Evolutionary conservation across 1,140 invertebrate genomes (phyloP).

Genomic region (Globodera ellingtonae): DNA sequence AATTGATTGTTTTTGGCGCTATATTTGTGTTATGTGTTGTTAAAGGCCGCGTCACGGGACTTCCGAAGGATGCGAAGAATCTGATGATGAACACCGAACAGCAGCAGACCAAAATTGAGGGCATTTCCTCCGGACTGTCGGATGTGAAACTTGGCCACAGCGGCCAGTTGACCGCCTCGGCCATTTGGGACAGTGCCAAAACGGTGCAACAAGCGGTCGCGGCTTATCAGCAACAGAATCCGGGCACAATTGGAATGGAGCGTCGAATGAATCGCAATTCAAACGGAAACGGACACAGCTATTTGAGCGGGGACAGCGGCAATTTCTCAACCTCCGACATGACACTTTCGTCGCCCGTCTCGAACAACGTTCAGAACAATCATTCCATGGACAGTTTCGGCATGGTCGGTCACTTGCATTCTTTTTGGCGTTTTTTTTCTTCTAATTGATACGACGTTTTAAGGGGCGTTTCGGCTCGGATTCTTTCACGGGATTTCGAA

Average conservation of each 20-base stretch:
- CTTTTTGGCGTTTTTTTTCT: neutral
- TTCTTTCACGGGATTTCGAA: conserved; percentile 3
- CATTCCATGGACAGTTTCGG: conserved; percentile 10
- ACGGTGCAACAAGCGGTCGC: no score
- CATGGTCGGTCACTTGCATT: neutral
- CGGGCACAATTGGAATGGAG: conserved; percentile 40
- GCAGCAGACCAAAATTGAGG: conserved; percentile 13
- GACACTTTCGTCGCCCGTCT: conserved; percentile 18
- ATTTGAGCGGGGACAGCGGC: conserved; percentile 29
- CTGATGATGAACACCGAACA: neutral
- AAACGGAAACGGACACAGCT: conserved; percentile 18
- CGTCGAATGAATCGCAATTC: conserved; percentile 31
- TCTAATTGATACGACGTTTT: conserved; percentile 12
- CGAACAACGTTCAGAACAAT: neutral
- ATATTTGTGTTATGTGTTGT: neutral
- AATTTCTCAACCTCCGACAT: conserved; percentile 23
- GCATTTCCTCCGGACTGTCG: neutral
- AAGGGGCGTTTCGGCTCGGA: conserved; percentile 28
- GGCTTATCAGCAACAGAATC: conserved; percentile 20
- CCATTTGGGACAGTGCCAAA: conserved; percentile 6
- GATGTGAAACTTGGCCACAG: neutral
- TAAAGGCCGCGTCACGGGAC: conserved; percentile 32
- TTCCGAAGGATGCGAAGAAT: conserved; percentile 13
- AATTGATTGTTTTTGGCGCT: no score
- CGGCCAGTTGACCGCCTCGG: neutral